Conservation (phyloP, 2,888 invertebrate genomes). For the Eupithecia inturbata region DNA sequence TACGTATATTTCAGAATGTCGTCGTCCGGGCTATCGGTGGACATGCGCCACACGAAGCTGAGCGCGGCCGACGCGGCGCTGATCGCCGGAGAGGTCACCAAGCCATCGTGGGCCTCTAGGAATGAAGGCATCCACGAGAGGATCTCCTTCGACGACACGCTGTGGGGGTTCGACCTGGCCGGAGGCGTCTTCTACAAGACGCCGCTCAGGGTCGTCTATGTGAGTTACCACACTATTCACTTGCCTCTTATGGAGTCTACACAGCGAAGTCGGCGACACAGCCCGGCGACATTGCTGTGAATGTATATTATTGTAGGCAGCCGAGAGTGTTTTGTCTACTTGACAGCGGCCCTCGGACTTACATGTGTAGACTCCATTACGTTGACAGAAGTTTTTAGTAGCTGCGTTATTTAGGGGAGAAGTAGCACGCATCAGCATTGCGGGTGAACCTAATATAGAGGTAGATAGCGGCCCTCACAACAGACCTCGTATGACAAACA, state of each 20-base stretch:
- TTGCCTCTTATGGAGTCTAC: background rate
- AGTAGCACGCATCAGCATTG: background rate
- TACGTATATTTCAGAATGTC: constrained; percentile 33
- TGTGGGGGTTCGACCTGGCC: constrained; percentile 78
- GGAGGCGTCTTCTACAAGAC: constrained; percentile 71
- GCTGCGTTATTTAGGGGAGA: background rate
- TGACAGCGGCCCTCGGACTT: background rate
- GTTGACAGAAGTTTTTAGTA: background rate
- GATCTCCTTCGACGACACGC: constrained; percentile 73
- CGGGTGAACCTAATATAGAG: background rate
- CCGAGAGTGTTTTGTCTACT: too few species aligned
- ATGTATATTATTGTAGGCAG: too few species aligned
- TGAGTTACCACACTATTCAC: constrained; percentile 50
- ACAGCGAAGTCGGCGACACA: background rate
- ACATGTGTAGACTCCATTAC: background rate
- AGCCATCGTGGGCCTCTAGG: constrained; percentile 71
- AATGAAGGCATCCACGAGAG: constrained; percentile 77
- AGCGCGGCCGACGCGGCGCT: constrained; percentile 67
- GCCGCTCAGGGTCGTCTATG: constrained; percentile 67
- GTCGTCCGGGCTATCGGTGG: constrained; percentile 54
- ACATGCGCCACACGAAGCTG: constrained; percentile 67
- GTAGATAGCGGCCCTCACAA: background rate
- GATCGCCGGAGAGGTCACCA: constrained; percentile 65
- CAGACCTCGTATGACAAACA: too few species aligned
- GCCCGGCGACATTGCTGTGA: too few species aligned